Evolutionary conservation across 2,113 vertebrate species (phyloP).

Genomic region (Morone saxatilis): DNA sequence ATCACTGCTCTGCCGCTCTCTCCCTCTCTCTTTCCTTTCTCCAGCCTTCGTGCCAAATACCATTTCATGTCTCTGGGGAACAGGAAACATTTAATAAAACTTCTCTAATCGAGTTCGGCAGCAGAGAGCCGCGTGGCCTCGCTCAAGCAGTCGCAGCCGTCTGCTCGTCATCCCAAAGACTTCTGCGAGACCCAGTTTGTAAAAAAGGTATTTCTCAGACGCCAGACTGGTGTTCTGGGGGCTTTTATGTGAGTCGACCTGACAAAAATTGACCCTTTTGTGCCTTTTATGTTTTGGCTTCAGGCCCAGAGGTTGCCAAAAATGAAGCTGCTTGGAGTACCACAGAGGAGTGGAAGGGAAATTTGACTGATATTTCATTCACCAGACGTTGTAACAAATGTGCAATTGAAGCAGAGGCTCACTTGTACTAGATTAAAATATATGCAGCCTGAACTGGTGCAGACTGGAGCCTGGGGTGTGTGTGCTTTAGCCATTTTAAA

Average conservation of each 20-base stretch:
- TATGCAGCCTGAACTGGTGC: constrained; percentile 38
- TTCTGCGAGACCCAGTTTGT: not conserved
- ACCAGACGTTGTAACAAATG: not conserved
- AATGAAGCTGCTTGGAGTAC: not conserved
- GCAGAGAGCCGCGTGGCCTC: constrained; percentile 30
- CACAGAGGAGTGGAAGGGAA: not conserved
- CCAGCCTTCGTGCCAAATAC: constrained; percentile 62
- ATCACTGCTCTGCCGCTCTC: constrained; percentile 53
- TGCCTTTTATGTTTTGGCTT: not conserved
- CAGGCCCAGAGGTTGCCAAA: not conserved
- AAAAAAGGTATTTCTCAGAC: constrained; percentile 4
- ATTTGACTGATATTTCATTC: not conserved
- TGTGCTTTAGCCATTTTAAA: constrained; percentile 38
- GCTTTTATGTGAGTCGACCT: constrained; percentile 2
- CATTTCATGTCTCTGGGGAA: constrained; percentile 71
- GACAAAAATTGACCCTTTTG: not conserved
- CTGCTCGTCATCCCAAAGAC: constrained; percentile 32
- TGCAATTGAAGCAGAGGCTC: not conserved
- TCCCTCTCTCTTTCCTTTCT: constrained; percentile 4
- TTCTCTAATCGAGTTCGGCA: constrained; percentile 66
- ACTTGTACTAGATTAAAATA: constrained; percentile 10
- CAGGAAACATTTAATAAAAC: constrained; percentile 79
- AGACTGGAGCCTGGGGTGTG: constrained; percentile 34
- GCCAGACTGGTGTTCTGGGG: not conserved
- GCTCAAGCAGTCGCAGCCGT: not conserved